phyloP scores from a whole-genome alignment of 2,113 vertebrate genomes.

The Corvus hawaiiensis region DNA sequence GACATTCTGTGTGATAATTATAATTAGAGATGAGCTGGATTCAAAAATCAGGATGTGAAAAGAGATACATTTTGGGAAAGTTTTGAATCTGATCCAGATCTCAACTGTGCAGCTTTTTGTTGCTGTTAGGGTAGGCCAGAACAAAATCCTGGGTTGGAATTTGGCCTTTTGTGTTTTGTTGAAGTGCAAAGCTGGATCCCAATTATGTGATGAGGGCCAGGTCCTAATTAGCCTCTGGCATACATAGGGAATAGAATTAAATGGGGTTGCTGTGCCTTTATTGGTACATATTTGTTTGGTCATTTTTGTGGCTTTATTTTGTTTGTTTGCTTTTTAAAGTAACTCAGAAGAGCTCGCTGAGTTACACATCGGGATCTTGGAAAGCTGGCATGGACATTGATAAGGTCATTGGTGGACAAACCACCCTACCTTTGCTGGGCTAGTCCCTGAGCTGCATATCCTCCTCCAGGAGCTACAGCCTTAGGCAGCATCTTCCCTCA shows the following conservation, averaged over 20 bases:
- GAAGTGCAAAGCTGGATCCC: background rate
- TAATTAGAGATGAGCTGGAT: slow-evolving; percentile 37
- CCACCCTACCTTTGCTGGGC: background rate
- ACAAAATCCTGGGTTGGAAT: background rate
- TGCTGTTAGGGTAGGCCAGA: background rate
- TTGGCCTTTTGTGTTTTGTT: background rate
- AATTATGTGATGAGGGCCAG: background rate
- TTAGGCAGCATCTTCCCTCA: background rate
- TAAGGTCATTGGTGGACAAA: background rate
- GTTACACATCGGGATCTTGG: background rate
- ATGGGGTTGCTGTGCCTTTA: background rate
- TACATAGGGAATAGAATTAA: background rate
- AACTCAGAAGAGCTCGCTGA: background rate
- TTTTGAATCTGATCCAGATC: slow-evolving; percentile 23
- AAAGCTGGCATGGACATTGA: background rate
- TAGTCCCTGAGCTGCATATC: background rate
- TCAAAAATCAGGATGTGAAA: slow-evolving; percentile 23
- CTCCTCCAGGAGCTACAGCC: background rate
- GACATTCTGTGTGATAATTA: slow-evolving; percentile 38
- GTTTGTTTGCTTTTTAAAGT: background rate
- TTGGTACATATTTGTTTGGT: background rate
- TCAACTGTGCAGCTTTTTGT: background rate
- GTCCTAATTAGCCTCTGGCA: background rate
- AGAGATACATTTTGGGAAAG: background rate
- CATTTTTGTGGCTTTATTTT: background rate